phyloP scores from a whole-genome alignment of 1,140 invertebrate genomes.

The Venturia canescens region DNA sequence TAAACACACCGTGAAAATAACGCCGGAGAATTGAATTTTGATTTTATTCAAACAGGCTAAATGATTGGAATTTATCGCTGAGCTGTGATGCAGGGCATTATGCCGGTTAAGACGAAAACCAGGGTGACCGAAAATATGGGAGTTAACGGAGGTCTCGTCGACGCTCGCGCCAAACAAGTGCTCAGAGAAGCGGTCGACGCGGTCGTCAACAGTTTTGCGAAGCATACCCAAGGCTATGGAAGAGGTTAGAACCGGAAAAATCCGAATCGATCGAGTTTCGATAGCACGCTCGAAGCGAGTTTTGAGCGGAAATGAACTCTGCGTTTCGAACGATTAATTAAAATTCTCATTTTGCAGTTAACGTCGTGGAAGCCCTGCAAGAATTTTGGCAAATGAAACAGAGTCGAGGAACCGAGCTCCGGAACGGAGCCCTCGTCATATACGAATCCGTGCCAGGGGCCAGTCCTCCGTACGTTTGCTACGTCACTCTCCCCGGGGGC shows the following conservation, averaged over 20 bases:
- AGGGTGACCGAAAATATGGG: conserved; percentile 73
- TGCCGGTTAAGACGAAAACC: conserved; percentile 75
- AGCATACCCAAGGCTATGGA: conserved; percentile 86
- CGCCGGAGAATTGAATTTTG: background rate
- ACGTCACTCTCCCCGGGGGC: conserved; percentile 95
- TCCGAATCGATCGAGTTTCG: background rate
- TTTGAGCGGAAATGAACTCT: too few relatives aligned
- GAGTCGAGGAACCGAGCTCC: conserved; percentile 88
- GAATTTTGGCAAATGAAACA: conserved; percentile 99
- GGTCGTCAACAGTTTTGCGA: conserved; percentile 88
- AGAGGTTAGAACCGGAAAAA: conserved; percentile 78
- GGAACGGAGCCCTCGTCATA: conserved; percentile 94
- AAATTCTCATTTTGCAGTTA: conserved; percentile 81
- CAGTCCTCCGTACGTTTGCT: conserved; percentile 94
- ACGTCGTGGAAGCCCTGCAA: conserved; percentile 96
- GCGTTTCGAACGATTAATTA: too few relatives aligned
- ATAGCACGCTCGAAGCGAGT: too few relatives aligned
- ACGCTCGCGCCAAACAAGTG: conserved; percentile 83
- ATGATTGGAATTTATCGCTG: conserved; percentile 59
- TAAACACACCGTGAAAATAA: too few relatives aligned
- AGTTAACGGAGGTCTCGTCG: conserved; percentile 74
- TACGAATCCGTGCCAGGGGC: conserved; percentile 95
- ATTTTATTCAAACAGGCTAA: conserved; percentile 57
- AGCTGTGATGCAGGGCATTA: conserved; percentile 72
- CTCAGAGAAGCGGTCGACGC: conserved; percentile 87